phyloP scores from a whole-genome alignment of 2,888 invertebrate species.

The Kuschelorhynchus macadamiae region DNA sequence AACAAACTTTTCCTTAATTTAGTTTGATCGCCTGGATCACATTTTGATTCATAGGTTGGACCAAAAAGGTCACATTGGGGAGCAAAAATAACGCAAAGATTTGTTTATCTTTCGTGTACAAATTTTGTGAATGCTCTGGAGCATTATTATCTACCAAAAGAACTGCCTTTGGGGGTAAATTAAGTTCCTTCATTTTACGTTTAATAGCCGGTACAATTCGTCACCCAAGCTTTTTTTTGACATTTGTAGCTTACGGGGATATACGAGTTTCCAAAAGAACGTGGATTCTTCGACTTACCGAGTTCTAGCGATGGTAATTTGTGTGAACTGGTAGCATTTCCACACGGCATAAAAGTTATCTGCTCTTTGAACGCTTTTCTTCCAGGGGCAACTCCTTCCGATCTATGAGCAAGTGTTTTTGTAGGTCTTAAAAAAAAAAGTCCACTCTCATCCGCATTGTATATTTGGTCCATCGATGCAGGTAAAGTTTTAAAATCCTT shows the following conservation, averaged over 20 bases:
- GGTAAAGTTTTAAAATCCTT: no score
- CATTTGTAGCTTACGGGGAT: constrained; percentile 17
- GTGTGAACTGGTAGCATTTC: not conserved
- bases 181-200: constrained; percentile 13
- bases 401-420: no score
- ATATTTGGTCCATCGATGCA: no score
- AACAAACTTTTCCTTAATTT: no score
- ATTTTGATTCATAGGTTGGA: constrained; percentile 30
- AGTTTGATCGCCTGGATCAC: constrained; percentile 26
- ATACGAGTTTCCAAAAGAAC: constrained; percentile 6
- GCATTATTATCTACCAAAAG: constrained; percentile 8
- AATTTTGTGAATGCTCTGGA: constrained; percentile 2
- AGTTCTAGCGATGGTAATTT: not conserved
- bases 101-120: constrained; percentile 14
- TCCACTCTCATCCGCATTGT: no score
- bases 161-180: not conserved
- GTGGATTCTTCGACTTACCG: constrained; percentile 10
- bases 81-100: constrained; percentile 4
- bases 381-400: no score
- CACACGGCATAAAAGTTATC: constrained; percentile 17
- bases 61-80: constrained; percentile 27
- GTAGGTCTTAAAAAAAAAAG: no score
- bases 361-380: not conserved
- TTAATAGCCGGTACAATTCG: constrained; percentile 6
- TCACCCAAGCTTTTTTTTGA: constrained; percentile 21